A percentile compares a stretch with the other conserved stretches of the same genome.
These are phyloP conservation scores for Neodontobutis hainanensis DNA, from an alignment of 2,113 vertebrate species.

Conservation along the genomic window DNA sequence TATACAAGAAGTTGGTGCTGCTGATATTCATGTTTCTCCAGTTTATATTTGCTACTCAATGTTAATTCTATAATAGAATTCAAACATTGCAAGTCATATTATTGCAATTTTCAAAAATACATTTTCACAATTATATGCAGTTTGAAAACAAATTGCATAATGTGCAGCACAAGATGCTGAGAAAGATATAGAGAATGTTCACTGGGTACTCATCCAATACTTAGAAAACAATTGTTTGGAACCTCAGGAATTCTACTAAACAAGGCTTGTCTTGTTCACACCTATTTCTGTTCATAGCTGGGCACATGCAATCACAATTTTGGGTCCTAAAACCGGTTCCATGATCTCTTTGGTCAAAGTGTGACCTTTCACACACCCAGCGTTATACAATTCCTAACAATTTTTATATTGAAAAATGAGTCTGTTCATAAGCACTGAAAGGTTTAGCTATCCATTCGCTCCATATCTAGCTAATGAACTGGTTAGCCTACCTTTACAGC, in stretches of 20 bases:
- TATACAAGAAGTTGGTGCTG: too few relatives aligned
- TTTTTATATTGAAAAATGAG: constrained; percentile 3
- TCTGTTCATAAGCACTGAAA: constrained; percentile 21
- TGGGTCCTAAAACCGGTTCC: not conserved
- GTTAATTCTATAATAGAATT: too few relatives aligned
- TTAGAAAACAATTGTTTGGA: not conserved
- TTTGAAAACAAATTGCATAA: constrained; percentile 3
- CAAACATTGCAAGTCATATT: too few relatives aligned
- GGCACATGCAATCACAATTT: not conserved
- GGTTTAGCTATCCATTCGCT: constrained; percentile 1
- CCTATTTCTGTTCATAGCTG: not conserved
- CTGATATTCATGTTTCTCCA: too few relatives aligned
- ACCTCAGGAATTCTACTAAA: not conserved
- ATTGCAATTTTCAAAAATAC: too few relatives aligned
- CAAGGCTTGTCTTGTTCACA: not conserved
- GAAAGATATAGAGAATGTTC: not conserved
- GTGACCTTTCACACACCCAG: constrained; percentile 1
- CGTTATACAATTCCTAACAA: not conserved
- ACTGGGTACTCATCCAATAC: not conserved
- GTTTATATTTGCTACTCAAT: too few relatives aligned
- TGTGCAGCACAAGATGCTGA: constrained; percentile 11
- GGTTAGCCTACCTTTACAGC: constrained; percentile 9
- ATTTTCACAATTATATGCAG: too few relatives aligned
- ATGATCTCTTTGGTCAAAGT: not conserved
- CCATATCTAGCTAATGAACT: constrained; percentile 20